Evolutionary conservation across 2,797 vertebrate species (phyloP).

Genomic region (Erpetoichthys calabaricus): DNA sequence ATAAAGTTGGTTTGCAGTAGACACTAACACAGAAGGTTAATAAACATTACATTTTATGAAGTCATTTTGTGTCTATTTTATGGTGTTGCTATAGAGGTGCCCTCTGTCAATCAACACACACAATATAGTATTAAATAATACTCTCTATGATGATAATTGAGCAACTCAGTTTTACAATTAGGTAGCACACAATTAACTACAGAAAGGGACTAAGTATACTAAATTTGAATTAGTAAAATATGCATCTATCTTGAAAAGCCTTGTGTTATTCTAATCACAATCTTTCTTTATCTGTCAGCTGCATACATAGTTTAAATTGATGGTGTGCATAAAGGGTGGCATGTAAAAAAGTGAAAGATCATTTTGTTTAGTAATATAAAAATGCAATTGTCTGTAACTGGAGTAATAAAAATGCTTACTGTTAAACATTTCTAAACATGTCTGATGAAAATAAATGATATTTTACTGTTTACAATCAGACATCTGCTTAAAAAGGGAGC

Average conservation of each 20-base stretch:
- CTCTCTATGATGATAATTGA: neutral
- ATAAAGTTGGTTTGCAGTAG: no score
- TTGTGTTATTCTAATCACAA: conserved; percentile 1
- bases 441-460: conserved; percentile 13
- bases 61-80: no score
- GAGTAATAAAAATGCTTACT: conserved; percentile 10
- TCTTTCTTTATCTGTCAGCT: conserved; percentile 8
- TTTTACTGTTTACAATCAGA: neutral
- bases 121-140: no score
- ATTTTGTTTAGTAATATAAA: neutral
- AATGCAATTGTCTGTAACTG: conserved; percentile 1
- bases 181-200: conserved; percentile 2
- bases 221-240: conserved; percentile 1
- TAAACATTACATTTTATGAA: no score
- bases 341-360: conserved; percentile 1
- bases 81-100: no score
- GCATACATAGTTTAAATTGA: conserved; percentile 6
- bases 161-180: neutral
- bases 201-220: neutral
- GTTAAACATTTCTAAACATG: conserved; percentile 4
- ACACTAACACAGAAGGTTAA: no score
- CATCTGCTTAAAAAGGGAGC: conserved; percentile 2
- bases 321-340: neutral
- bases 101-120: no score
- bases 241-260: neutral